These are phyloP conservation scores for Halictus quadricinctus DNA, from an alignment of 2,888 invertebrate genomes.

Conservation along the genomic window DNA sequence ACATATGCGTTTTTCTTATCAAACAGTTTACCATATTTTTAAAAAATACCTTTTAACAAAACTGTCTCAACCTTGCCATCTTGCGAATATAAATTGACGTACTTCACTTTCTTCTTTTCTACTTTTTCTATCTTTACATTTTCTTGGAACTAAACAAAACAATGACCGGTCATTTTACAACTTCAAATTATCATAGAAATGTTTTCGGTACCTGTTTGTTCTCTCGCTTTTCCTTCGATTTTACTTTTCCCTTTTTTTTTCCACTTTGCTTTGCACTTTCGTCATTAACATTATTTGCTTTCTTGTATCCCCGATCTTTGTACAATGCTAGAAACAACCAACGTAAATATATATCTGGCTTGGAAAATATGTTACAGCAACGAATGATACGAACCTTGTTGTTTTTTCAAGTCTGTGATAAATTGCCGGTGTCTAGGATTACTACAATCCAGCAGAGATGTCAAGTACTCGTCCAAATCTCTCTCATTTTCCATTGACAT, in stretches of 20 bases:
- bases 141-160: conserved; percentile 53
- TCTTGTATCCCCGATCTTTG: conserved; percentile 73
- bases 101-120: conserved; percentile 88
- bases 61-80: conserved; percentile 85
- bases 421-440: conserved; percentile 88
- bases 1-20: background rate
- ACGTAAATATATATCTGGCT: background rate
- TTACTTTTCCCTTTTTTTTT: conserved; percentile 76
- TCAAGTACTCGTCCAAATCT: conserved; percentile 91
- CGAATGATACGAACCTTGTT: conserved; percentile 57
- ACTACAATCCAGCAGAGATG: conserved; percentile 88
- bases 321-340: conserved; percentile 55
- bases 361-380: background rate
- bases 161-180: background rate
- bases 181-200: background rate
- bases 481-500: conserved; percentile 87
- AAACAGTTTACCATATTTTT: background rate
- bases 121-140: conserved; percentile 67
- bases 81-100: conserved; percentile 88
- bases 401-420: conserved; percentile 84
- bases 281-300: conserved; percentile 69
- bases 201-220: conserved; percentile 41
- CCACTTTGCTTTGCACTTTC: conserved; percentile 72
- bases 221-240: conserved; percentile 64
- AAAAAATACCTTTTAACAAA: conserved; percentile 82